A percentile compares a stretch with the other conserved stretches of the same genome.
phyloP scores from a whole-genome alignment of 2,797 vertebrate species.

The Leucoraja ocellata region DNA sequence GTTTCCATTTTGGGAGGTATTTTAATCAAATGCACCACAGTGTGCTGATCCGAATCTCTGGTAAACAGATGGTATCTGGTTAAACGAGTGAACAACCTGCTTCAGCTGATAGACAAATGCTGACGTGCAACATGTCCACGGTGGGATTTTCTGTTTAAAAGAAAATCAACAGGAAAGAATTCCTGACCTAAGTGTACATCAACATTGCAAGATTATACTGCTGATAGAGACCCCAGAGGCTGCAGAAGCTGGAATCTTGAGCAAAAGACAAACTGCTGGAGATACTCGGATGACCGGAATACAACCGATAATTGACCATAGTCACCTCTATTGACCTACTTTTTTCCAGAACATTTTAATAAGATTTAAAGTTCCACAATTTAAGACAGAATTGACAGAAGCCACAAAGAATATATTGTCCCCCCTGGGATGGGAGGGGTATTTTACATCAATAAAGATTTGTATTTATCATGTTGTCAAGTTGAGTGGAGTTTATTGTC shows the following conservation, averaged over 20 bases:
- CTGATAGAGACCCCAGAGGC: too few species aligned
- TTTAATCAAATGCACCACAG: conserved; percentile 27
- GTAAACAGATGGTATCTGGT: conserved; percentile 30
- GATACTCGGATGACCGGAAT: neutral
- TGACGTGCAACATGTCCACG: neutral
- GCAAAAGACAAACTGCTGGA: too few species aligned
- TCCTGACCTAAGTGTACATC: neutral
- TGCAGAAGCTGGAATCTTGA: too few species aligned
- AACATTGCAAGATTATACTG: neutral
- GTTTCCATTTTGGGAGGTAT: conserved; percentile 31
- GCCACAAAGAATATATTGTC: neutral
- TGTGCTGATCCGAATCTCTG: conserved; percentile 28
- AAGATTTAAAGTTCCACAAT: neutral
- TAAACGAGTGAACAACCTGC: neutral
- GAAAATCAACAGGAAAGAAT: neutral
- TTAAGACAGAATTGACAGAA: neutral
- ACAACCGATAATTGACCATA: neutral
- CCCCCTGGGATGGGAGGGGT: neutral
- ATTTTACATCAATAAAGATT: neutral
- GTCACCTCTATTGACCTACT: neutral
- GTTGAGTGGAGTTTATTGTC: too few species aligned
- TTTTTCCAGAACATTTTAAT: neutral
- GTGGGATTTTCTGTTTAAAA: neutral
- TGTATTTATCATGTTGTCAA: neutral
- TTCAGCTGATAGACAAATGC: neutral